Conservation (phyloP, 2,888 invertebrate species). For the Drosophila niveifrons region DNA sequence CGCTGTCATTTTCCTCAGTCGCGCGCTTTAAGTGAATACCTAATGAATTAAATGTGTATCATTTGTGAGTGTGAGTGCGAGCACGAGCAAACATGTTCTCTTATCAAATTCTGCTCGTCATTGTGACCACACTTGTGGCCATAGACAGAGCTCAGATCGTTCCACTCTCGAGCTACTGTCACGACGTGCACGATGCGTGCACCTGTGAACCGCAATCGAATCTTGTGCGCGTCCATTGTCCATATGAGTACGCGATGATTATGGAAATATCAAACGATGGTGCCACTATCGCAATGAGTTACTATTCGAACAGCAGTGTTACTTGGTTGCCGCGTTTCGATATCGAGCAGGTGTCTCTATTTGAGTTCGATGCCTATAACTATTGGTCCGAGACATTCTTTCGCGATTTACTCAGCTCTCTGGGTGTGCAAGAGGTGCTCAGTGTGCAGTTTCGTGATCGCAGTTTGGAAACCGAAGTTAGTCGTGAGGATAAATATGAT, state of each 20-base stretch:
- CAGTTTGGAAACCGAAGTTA: constrained; percentile 43
- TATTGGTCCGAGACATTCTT: constrained; percentile 67
- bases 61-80: constrained; percentile 23
- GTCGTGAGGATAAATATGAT: background rate
- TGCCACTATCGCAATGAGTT: constrained; percentile 61
- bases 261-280: constrained; percentile 56
- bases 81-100: constrained; percentile 44
- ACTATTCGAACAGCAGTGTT: constrained; percentile 45
- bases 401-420: constrained; percentile 42
- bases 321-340: constrained; percentile 60
- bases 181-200: constrained; percentile 38
- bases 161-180: constrained; percentile 63
- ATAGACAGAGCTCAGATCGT: constrained; percentile 52
- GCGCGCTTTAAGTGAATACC: background rate
- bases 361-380: constrained; percentile 71
- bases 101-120: constrained; percentile 36
- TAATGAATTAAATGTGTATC: constrained; percentile 38
- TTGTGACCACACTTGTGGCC: constrained; percentile 18
- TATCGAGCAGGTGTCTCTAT: constrained; percentile 48
- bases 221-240: constrained; percentile 60
- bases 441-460: constrained; percentile 65
- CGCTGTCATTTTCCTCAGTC: background rate
- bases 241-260: constrained; percentile 63
- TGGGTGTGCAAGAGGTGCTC: constrained; percentile 56
- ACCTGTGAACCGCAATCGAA: constrained; percentile 67